Evolutionary conservation across 2,113 vertebrate species (phyloP).

Genomic region (Columba livia): DNA sequence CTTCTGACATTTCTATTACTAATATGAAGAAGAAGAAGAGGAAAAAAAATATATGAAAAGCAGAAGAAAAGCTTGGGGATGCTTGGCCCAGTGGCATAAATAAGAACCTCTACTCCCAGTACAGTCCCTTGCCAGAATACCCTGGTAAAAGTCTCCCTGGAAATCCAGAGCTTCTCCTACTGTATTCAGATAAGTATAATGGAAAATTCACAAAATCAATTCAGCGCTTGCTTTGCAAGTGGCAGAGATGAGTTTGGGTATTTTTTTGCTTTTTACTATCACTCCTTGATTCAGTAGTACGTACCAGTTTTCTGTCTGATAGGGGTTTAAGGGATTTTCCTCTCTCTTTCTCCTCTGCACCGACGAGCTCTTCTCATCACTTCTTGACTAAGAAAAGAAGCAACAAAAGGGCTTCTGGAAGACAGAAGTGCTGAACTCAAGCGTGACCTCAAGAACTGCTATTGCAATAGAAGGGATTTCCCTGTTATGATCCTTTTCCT

Average conservation of each 20-base stretch:
- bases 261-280: neutral
- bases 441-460: conserved; percentile 17
- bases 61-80: neutral
- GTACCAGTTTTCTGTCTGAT: neutral
- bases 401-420: neutral
- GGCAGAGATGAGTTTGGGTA: neutral
- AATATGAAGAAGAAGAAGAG: neutral
- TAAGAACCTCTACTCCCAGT: neutral
- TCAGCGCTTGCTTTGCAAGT: neutral
- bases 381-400: conserved; percentile 15
- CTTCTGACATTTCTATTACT: neutral
- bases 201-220: neutral
- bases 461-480: conserved; percentile 61
- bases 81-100: neutral
- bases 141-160: neutral
- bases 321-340: conserved; percentile 25
- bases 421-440: conserved; percentile 22
- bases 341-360: neutral
- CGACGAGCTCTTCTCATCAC: neutral
- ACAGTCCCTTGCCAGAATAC: neutral
- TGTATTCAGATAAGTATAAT: neutral
- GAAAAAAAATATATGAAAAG: neutral
- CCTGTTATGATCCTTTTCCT: conserved; percentile 59
- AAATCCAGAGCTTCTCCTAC: neutral
- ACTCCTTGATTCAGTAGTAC: conserved; percentile 9